Conservation (phyloP, 2,888 invertebrate species). For the Ectemnius continuus region DNA sequence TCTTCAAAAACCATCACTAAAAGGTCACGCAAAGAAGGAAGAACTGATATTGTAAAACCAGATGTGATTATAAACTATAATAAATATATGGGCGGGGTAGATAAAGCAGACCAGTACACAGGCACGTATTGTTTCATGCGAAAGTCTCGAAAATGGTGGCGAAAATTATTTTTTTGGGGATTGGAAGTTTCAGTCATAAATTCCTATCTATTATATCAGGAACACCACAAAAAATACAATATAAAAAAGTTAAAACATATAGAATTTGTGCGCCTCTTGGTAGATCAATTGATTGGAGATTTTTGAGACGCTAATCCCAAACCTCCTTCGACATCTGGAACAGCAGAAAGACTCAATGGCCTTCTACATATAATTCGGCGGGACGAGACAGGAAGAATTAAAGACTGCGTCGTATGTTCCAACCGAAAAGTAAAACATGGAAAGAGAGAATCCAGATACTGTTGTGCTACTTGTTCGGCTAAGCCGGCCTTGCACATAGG, state of each 20-base stretch:
- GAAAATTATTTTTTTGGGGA: conserved; percentile 60
- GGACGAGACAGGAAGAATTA: conserved; percentile 24
- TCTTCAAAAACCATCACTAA: conserved; percentile 22
- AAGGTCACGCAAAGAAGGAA: conserved; percentile 29
- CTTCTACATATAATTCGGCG: conserved; percentile 29
- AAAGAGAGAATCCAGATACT: conserved; percentile 22
- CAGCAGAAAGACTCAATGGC: conserved; percentile 31
- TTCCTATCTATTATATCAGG: conserved; percentile 31
- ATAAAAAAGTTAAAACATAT: conserved; percentile 25
- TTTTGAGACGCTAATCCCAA: conserved; percentile 30
- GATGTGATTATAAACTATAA: conserved; percentile 36
- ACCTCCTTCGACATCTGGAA: conserved; percentile 25
- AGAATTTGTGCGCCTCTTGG: conserved; percentile 32
- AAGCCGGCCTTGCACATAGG: background rate
- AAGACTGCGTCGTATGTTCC: conserved; percentile 26
- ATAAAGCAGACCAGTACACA: conserved; percentile 27
- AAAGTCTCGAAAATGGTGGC: conserved; percentile 58
- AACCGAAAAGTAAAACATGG: conserved; percentile 23
- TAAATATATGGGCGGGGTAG: background rate
- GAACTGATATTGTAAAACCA: conserved; percentile 27
- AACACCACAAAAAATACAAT: conserved; percentile 27
- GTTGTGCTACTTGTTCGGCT: conserved; percentile 15
- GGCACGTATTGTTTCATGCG: conserved; percentile 34
- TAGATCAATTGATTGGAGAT: conserved; percentile 33
- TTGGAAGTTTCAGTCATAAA: conserved; percentile 32